Evolutionary conservation across 2,797 vertebrate species (phyloP).

Genomic region (Setipinna tenuifilis): DNA sequence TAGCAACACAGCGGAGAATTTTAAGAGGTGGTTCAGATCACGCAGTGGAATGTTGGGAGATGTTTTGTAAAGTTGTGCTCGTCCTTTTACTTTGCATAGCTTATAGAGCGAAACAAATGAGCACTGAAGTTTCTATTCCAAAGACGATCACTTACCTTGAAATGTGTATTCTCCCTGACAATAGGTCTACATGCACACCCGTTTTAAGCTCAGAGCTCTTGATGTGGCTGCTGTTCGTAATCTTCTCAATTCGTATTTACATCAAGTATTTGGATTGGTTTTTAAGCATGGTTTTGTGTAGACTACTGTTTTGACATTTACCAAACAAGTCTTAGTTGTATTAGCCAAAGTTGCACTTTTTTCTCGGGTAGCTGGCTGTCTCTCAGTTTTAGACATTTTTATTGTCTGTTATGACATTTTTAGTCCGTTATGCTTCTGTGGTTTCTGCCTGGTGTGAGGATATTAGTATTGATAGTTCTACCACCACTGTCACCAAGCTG

Average conservation of each 20-base stretch:
- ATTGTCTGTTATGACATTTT: background rate
- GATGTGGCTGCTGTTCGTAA: background rate
- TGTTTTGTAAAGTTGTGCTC: background rate
- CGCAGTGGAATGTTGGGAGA: background rate
- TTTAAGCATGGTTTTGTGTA: background rate
- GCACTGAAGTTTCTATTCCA: background rate
- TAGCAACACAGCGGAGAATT: background rate
- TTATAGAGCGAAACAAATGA: background rate
- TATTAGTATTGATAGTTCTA: slow-evolving; percentile 41
- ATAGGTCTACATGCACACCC: background rate
- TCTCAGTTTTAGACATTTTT: no score
- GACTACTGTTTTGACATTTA: background rate
- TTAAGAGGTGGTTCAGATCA: background rate
- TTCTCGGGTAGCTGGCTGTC: no score
- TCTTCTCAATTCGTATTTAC: background rate
- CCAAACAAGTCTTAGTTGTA: background rate
- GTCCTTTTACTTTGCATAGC: background rate
- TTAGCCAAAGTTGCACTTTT: background rate
- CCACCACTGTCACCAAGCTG: slow-evolving; percentile 45
- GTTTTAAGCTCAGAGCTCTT: background rate
- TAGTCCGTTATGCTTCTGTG: background rate
- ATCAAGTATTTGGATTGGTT: background rate
- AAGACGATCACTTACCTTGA: background rate
- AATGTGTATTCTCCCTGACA: background rate
- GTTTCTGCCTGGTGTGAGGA: slow-evolving; percentile 29